These are phyloP conservation scores for Gambelia wislizenii DNA, from an alignment of 2,797 vertebrate species.

Conservation along the genomic window DNA sequence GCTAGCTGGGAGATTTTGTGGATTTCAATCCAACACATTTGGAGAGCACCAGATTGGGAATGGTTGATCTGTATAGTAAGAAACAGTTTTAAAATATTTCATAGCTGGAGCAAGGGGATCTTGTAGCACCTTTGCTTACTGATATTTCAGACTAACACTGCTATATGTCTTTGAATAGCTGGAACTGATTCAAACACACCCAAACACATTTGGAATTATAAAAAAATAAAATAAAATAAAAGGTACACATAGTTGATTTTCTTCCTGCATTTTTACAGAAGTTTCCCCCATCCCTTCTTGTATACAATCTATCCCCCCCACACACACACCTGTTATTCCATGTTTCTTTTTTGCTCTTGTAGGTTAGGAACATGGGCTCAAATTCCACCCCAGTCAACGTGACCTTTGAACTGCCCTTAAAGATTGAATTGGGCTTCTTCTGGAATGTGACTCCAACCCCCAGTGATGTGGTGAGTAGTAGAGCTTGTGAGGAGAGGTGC, in stretches of 20 bases:
- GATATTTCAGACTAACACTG: too few species aligned
- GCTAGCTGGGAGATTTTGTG: too few species aligned
- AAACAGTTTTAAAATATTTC: background rate
- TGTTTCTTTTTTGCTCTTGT: background rate
- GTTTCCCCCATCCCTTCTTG: background rate
- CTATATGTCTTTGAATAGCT: too few species aligned
- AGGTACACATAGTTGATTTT: background rate
- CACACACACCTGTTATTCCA: background rate
- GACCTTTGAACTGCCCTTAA: slow-evolving; percentile 29
- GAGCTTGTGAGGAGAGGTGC: background rate
- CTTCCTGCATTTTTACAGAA: background rate
- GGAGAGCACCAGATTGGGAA: background rate
- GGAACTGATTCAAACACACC: background rate
- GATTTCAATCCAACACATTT: background rate
- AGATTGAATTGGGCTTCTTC: slow-evolving; percentile 11
- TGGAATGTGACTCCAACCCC: slow-evolving; percentile 11
- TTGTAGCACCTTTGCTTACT: too few species aligned
- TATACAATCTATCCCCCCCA: too few species aligned
- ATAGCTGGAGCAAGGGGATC: background rate
- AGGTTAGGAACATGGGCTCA: slow-evolving; percentile 20
- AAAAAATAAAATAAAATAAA: background rate
- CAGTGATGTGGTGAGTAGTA: background rate
- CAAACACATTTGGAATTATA: too few species aligned
- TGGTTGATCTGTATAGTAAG: background rate
- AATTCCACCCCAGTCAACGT: background rate